A percentile compares a stretch with the other conserved stretches of the same genome.
Conservation (phyloP, 2,888 invertebrate genomes). For the Sesamia inferens region DNA sequence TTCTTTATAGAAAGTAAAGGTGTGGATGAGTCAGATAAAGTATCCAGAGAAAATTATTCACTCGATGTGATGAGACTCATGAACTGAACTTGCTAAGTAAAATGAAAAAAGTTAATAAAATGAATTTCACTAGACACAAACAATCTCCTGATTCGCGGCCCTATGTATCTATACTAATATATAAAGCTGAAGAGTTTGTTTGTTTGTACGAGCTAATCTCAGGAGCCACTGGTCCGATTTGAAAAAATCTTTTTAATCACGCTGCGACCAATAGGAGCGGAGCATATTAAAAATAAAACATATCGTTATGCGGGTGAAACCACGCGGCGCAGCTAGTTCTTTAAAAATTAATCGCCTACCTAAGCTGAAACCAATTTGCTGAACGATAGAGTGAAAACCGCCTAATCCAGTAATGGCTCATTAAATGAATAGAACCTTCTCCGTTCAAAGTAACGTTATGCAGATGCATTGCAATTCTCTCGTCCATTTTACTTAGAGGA, state of each 20-base stretch:
- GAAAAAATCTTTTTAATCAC: too few species aligned
- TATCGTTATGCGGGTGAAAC: too few species aligned
- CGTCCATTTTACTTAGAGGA: slow-evolving; percentile 38
- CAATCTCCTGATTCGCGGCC: neutral
- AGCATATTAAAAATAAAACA: too few species aligned
- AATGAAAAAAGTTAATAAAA: neutral
- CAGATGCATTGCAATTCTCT: slow-evolving; percentile 36
- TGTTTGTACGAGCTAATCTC: too few species aligned
- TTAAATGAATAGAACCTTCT: slow-evolving; percentile 29
- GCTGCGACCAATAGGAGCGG: too few species aligned
- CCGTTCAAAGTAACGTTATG: slow-evolving; percentile 16
- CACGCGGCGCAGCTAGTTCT: too few species aligned
- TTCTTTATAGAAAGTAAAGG: neutral
- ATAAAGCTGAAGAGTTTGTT: too few species aligned
- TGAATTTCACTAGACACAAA: neutral
- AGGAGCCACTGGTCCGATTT: too few species aligned
- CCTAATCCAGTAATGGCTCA: slow-evolving; percentile 34
- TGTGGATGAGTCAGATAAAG: neutral
- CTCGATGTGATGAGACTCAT: neutral
- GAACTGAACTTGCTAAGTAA: neutral
- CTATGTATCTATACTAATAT: too few species aligned
- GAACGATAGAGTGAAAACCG: slow-evolving; percentile 15
- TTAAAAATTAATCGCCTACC: slow-evolving; percentile 5
- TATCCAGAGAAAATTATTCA: neutral
- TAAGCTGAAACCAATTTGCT: slow-evolving; percentile 15